Evolutionary conservation across 2,113 vertebrate genomes (phyloP), one percentile per base, ranked within the genome.

Genomic region (Cyprinus carpio): DNA sequence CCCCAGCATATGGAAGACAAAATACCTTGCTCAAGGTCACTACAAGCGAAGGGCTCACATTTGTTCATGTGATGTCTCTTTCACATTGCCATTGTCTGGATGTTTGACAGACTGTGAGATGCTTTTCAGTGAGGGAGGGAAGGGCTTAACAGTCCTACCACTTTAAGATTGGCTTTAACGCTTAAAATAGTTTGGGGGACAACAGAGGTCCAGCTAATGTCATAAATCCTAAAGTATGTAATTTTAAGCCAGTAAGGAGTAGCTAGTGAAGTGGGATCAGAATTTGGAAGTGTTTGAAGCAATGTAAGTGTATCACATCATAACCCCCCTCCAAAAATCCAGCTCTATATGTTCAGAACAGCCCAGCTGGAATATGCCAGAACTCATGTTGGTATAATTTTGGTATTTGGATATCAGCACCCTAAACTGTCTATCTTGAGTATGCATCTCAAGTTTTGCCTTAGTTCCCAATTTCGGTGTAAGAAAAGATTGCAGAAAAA

Each of bases 121-220:
- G 69, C 74, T 62, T 60, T 81, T 34, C 13, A 18, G 49, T 5
- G 64, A 67, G 40, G 20, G 64, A 25, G 71, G 46, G 78, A 69
- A 80, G 27, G 54, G 31, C 43, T 72, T 65, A 78, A 49, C 58
- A 81, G 74, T 72, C 51, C 82, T 76, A 58, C 81, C 87, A 78
- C 91, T 91, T 93, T 91, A 93, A 89, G 91, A 93, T 92, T 91
- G 84, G 85, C 84, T 88, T 82, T 74, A 81, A 77, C 75, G 71
- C 87, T 69, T 69, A 84, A 89, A 88, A 51, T 31, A 83, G 84
- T 88, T 87, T 82, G 49, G 81, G 85, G 87, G 87, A 89, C 88
- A 91, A 81, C 12, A 75, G 11, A 69, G 90, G 92, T 93, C 89
- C 89, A 31, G 31, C 31, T 89, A 85, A 82, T 89, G 82, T 87